phyloP scores from a whole-genome alignment of 2,797 vertebrate species.

The Rhinatrema bivittatum region DNA sequence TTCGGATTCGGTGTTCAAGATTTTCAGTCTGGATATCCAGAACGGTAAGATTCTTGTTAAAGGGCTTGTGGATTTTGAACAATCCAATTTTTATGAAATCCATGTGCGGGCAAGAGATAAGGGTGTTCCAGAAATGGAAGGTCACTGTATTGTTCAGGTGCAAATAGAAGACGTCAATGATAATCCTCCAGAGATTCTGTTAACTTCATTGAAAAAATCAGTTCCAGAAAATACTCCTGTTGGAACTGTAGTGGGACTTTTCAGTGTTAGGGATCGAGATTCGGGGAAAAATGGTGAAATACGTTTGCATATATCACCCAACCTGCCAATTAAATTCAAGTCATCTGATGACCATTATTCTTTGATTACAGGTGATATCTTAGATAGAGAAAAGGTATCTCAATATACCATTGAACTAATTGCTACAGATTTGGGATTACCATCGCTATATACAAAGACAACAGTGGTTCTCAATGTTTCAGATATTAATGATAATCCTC shows the following conservation, averaged over 20 bases:
- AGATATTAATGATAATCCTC: slow-evolving; percentile 91
- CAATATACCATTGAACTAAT: slow-evolving; percentile 73
- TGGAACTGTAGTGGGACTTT: slow-evolving; percentile 79
- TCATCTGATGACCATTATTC: slow-evolving; percentile 80
- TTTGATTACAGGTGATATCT: slow-evolving; percentile 61
- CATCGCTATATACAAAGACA: slow-evolving; percentile 68
- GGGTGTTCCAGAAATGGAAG: slow-evolving; percentile 83
- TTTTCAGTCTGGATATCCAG: slow-evolving; percentile 73
- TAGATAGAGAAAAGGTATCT: slow-evolving; percentile 80
- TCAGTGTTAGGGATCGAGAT: slow-evolving; percentile 78
- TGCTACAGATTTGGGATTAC: slow-evolving; percentile 75
- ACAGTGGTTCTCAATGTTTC: slow-evolving; percentile 76
- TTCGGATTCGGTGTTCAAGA: slow-evolving; percentile 55
- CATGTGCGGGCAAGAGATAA: slow-evolving; percentile 79
- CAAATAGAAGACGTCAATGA: slow-evolving; percentile 84
- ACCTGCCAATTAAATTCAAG: slow-evolving; percentile 76
- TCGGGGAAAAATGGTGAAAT: slow-evolving; percentile 77
- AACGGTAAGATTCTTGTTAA: slow-evolving; percentile 77
- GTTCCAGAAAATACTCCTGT: slow-evolving; percentile 74
- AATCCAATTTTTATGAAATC: slow-evolving; percentile 71
- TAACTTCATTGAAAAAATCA: slow-evolving; percentile 74
- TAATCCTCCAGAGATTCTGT: slow-evolving; percentile 78
- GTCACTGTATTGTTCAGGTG: slow-evolving; percentile 81
- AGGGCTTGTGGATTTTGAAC: slow-evolving; percentile 84
- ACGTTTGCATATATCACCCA: slow-evolving; percentile 59